Conservation (phyloP, 1,140 invertebrate genomes). For the Bombus soroeensis region DNA sequence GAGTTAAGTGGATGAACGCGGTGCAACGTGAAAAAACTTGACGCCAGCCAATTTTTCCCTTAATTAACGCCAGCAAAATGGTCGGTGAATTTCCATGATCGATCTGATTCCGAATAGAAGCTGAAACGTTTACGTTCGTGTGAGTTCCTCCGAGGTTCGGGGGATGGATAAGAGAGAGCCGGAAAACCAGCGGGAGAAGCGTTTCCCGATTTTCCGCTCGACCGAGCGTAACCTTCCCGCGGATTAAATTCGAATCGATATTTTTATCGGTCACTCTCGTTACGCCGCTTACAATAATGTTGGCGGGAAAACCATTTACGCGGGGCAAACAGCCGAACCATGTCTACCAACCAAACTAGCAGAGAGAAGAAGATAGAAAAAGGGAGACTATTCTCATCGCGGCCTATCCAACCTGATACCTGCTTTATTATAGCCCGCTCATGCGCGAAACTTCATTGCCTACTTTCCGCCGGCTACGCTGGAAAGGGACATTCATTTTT, state of each 20-base stretch:
- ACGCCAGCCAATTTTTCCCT: constrained; percentile 7
- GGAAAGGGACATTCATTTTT: constrained; percentile 41
- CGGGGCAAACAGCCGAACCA: constrained; percentile 15
- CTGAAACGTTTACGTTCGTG: constrained; percentile 20
- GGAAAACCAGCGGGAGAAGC: constrained; percentile 27
- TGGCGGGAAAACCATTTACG: constrained; percentile 11
- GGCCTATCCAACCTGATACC: constrained; percentile 56
- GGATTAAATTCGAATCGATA: constrained; percentile 65
- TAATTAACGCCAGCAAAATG: constrained; percentile 25
- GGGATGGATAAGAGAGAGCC: constrained; percentile 34
- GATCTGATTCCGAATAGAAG: constrained; percentile 8
- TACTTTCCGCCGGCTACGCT: constrained; percentile 4
- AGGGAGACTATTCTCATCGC: neutral
- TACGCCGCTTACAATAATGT: constrained; percentile 47
- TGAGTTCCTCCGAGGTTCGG: constrained; percentile 2
- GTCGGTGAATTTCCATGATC: constrained; percentile 17
- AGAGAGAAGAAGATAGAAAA: neutral
- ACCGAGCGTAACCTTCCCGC: constrained; percentile 38
- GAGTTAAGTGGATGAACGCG: neutral
- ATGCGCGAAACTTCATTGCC: constrained; percentile 48
- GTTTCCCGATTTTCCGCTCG: constrained; percentile 57
- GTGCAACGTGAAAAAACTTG: neutral
- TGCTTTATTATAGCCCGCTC: constrained; percentile 64
- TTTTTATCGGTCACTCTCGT: constrained; percentile 59
- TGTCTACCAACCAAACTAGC: too few relatives aligned